A percentile compares a stretch with the other conserved stretches of the same genome.
Conservation (phyloP, 2,797 vertebrate genomes). For the Monodelphis domestica region DNA sequence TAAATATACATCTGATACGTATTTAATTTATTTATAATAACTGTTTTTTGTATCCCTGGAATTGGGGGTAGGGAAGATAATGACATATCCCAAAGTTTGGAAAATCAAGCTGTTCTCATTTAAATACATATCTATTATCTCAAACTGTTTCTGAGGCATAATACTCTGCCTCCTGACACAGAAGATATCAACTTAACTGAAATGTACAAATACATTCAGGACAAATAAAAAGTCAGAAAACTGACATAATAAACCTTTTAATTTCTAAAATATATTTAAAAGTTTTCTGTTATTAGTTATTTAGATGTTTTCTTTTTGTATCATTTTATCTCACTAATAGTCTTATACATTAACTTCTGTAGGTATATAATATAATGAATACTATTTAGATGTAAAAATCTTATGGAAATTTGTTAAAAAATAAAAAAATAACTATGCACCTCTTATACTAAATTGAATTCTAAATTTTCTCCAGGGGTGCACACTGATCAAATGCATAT, state of each 20-base stretch:
- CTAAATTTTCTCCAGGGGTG: background rate
- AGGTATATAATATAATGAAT: background rate
- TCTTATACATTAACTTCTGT: background rate
- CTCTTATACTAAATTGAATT: background rate
- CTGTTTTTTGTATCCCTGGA: background rate
- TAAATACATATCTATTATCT: background rate
- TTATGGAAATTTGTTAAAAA: slow-evolving; percentile 7
- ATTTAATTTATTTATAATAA: background rate
- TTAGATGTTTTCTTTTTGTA: background rate
- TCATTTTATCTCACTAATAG: background rate
- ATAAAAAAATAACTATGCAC: background rate
- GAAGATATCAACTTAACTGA: background rate
- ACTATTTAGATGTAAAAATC: background rate
- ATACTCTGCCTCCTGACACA: background rate
- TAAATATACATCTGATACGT: accelerated
- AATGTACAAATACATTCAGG: background rate
- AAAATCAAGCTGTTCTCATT: background rate
- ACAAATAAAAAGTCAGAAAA: background rate
- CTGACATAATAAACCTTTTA: background rate
- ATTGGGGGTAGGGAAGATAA: accelerated
- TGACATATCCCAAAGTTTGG: background rate
- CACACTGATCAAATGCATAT: background rate
- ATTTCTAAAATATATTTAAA: slow-evolving; percentile 17
- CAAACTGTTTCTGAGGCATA: background rate
- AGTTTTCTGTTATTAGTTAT: background rate